Evolutionary conservation across 2,888 invertebrate genomes (phyloP), one percentile per base, ranked within the genome.

Genomic region (Temnothorax rugatulus): DNA sequence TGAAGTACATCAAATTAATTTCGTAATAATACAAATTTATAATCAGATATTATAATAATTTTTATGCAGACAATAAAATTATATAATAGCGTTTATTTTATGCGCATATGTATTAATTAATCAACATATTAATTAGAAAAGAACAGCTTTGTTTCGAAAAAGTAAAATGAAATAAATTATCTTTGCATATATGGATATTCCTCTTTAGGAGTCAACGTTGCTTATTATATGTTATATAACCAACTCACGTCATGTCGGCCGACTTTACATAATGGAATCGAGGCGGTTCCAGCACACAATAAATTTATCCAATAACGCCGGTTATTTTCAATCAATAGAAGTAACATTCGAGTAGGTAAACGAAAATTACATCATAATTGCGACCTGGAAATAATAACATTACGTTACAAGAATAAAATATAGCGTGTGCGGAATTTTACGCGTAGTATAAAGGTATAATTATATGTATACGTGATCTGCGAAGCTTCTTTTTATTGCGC

Each of bases 181-280:
- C 69, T 21, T 38, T 15, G 9, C 44, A 13, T 25, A 34, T 68
- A 50, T 25, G 25, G 1, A 25, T 44, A 21, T 68, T 29, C n/a
- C 68, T 64, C 38, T 54, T 68, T 44, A 44, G 7, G 13, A 34
- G 13, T 74, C 73, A 54, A 21, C 57, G 57, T 74, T 76, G 61
- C 76, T 85, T 63, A 83, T 71, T 73, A 74, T 52, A 71, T 57
- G 52, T 86, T 87, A 84, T 57, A 75, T 86, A 87, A 86, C 64
- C 57, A 41, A 18, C 57, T 84, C 59, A 76, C 75, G 64, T 75
- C 64, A 77, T 71, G 83, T 47, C 63, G 69, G 54, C 47, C 69
- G 66, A 68, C 61, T 83, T 87, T 86, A 84, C 77, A 66, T 86
- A 86, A 86, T 77, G 69, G 25, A 79, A 76, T 63, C 47, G 52